phyloP scores from a whole-genome alignment of 2,888 invertebrate species.

The Drosophila sordidapex region DNA sequence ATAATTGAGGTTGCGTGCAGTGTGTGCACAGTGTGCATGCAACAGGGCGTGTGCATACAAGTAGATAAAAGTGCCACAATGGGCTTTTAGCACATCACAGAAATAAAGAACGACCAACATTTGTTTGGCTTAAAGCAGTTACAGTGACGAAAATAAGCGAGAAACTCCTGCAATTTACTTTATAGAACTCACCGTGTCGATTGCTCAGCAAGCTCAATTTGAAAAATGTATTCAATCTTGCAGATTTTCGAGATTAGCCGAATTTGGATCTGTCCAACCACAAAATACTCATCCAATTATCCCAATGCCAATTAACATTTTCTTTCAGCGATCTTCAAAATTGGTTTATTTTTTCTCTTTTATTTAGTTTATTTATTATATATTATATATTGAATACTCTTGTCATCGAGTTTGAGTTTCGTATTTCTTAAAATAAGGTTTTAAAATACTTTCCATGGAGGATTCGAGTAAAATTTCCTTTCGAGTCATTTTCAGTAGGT shows the following conservation, averaged over 20 bases:
- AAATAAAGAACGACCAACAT: neutral
- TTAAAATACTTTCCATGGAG: neutral
- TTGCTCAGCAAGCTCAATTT: neutral
- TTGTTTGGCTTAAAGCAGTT: neutral
- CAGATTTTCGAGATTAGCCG: too few species aligned
- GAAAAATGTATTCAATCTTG: neutral
- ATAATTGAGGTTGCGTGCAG: constrained; percentile 6
- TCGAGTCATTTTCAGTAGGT: neutral
- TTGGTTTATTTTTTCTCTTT: neutral
- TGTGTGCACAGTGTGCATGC: constrained; percentile 17
- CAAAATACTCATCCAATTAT: too few species aligned
- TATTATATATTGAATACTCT: neutral
- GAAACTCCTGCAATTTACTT: neutral
- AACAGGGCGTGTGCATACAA: constrained; percentile 24
- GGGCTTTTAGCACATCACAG: neutral
- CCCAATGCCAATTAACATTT: neutral
- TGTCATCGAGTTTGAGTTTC: neutral
- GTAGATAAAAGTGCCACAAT: constrained; percentile 1
- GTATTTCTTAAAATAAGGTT: neutral
- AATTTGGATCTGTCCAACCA: too few species aligned
- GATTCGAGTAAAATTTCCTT: neutral
- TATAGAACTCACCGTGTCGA: neutral
- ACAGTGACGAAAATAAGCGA: neutral
- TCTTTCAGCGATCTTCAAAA: neutral
- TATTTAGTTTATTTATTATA: too few species aligned